A percentile compares a stretch with the other conserved stretches of the same genome.
phyloP scores from a whole-genome alignment of 2,888 invertebrate genomes.

The Pristionchus fissidentatus region DNA sequence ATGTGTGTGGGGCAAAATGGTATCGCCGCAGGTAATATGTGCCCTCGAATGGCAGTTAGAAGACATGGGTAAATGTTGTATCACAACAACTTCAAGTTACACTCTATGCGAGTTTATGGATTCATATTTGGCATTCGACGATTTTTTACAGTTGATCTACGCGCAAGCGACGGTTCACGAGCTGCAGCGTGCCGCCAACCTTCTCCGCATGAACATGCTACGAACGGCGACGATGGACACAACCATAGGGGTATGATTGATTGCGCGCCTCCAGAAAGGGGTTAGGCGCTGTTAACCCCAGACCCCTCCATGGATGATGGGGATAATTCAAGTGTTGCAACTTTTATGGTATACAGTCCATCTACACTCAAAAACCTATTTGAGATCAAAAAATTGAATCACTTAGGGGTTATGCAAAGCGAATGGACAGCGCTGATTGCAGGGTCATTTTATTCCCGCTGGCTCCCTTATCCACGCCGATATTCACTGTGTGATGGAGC shows the following conservation, averaged over 20 bases:
- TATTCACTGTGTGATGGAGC: background rate
- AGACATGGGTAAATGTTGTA: too few relatives aligned
- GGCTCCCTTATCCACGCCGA: conserved; percentile 4
- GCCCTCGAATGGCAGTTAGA: background rate
- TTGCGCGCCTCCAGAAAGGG: too few relatives aligned
- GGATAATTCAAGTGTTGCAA: too few relatives aligned
- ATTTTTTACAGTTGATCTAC: conserved; percentile 32
- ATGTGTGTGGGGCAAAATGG: background rate
- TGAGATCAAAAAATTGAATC: too few relatives aligned
- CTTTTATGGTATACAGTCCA: background rate
- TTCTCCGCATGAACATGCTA: background rate
- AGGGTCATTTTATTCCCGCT: background rate
- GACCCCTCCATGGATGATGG: too few relatives aligned
- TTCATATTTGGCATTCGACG: too few relatives aligned
- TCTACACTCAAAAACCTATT: background rate
- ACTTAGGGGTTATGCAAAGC: too few relatives aligned
- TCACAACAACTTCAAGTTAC: too few relatives aligned
- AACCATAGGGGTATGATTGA: background rate
- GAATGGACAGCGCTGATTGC: too few relatives aligned
- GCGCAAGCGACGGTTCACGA: conserved; percentile 28
- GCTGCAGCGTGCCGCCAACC: conserved; percentile 20
- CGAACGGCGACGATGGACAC: background rate
- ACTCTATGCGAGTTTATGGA: too few relatives aligned
- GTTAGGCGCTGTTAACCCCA: background rate
- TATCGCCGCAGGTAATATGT: background rate